Evolutionary conservation across 1,140 invertebrate genomes (phyloP).

Genomic region (Drosophila melanica): DNA sequence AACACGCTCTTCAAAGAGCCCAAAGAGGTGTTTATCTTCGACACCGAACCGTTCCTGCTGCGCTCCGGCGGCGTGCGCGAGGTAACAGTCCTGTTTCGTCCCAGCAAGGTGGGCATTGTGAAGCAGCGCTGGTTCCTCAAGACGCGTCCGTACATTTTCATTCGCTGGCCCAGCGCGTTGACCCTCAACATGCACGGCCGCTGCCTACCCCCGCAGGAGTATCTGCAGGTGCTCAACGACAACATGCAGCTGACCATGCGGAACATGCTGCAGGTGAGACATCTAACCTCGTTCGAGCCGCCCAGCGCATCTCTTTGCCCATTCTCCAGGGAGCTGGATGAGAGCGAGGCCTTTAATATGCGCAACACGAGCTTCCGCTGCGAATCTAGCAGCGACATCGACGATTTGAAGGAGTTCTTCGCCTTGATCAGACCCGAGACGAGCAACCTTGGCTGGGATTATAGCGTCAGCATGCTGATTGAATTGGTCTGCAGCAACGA

Average conservation of each 20-base stretch:
- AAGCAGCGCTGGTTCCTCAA: slow-evolving; percentile 62
- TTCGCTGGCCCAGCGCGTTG: slow-evolving; percentile 32
- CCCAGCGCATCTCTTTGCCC: slow-evolving; percentile 25
- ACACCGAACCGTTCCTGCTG: slow-evolving; percentile 40
- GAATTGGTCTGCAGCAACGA: slow-evolving; percentile 27
- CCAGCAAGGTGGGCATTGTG: slow-evolving; percentile 47
- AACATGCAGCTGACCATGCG: not conserved
- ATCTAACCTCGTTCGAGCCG: no score
- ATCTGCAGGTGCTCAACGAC: slow-evolving; percentile 31
- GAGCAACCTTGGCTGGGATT: slow-evolving; percentile 44
- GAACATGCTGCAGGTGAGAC: not conserved
- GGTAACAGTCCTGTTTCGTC: slow-evolving; percentile 48
- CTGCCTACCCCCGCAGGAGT: slow-evolving; percentile 58
- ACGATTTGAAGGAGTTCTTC: slow-evolving; percentile 45
- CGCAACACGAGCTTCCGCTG: slow-evolving; percentile 59
- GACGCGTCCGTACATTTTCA: slow-evolving; percentile 46
- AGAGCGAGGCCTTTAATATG: slow-evolving; percentile 59
- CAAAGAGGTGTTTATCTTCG: slow-evolving; percentile 48
- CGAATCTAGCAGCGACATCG: slow-evolving; percentile 33
- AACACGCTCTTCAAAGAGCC: slow-evolving; percentile 24
- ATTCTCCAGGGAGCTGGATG: slow-evolving; percentile 46
- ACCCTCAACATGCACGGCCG: slow-evolving; percentile 59
- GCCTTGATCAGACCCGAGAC: not conserved
- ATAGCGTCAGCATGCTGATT: slow-evolving; percentile 53
- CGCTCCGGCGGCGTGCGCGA: slow-evolving; percentile 33